Base-by-base conservation (phyloP, 2,888 invertebrate species). In the Bhutanitis thaidina region DNA sequence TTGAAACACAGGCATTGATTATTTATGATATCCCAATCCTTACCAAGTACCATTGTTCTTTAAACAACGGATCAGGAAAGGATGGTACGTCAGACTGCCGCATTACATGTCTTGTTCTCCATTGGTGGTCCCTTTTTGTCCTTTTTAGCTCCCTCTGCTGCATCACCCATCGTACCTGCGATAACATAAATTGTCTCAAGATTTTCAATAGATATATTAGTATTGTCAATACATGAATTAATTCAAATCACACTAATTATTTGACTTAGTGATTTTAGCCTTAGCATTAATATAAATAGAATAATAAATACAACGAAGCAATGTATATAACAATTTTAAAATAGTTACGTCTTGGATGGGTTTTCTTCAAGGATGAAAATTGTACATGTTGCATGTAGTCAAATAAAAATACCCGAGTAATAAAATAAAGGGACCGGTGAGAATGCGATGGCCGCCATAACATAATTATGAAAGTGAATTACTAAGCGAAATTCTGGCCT, bases 21-120 rank as follows among this genome's bases (percentile, higher is more conserved):
- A n/a, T n/a, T n/a, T n/a, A n/a, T n/a, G n/a, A n/a, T n/a, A n/a
- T n/a, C n/a, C n/a, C n/a, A n/a, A n/a, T n/a, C n/a, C 97, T 94
- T 90, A 98, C 98, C 95, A 98, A 90, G 83, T 98, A 98, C 98
- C 97, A 98, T 91, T 97, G 96, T 77, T 97, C 96, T 71, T 95
- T 94, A 92, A 95, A 98, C 62, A 97, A 91, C 5, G 97, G 97
- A 88, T 97, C 97, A 47, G 96, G 93, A 77, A 97, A 97, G 34
- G 93, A 86, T 38, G 91, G 92, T 53, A 91, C 88, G 37, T 89
- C 71, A 43, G 82, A 75, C 63, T 84, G 74, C 48, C 85, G 64
- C 80, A 83, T 70, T 50, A 80, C 73, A 60, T 88, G 71, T 51
- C 79, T 77, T 49, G 92, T 91, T 49, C 92, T 82, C 69, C 81